A percentile compares a stretch with the other conserved stretches of the same genome.
Evolutionary conservation across 2,797 vertebrate genomes (phyloP).

Genomic region (Phoebastria nigripes): DNA sequence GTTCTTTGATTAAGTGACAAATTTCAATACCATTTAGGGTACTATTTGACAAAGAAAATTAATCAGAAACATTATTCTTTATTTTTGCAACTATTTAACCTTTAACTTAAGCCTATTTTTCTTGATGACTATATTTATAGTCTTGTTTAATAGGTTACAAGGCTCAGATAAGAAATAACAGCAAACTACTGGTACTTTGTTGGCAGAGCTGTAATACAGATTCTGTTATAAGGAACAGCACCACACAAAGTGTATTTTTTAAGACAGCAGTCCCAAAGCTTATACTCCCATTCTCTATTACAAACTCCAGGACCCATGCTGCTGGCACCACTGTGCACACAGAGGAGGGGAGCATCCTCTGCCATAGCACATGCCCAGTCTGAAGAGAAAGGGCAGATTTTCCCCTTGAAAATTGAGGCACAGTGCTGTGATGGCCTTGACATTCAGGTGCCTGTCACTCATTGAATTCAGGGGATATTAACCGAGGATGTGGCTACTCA

Average conservation of each 20-base stretch:
- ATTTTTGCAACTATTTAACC: slow-evolving; percentile 32
- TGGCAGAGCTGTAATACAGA: background rate
- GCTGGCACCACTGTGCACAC: background rate
- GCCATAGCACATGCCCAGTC: accelerated
- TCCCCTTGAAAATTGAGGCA: background rate
- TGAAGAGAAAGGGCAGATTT: background rate
- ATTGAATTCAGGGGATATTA: background rate
- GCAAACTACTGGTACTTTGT: background rate
- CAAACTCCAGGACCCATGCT: background rate
- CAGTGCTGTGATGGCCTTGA: background rate
- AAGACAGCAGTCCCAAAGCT: background rate
- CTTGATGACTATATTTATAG: background rate
- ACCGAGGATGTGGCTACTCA: background rate
- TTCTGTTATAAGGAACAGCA: background rate
- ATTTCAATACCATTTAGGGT: slow-evolving; percentile 48
- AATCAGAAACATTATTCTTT: slow-evolving; percentile 35
- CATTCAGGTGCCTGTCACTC: background rate
- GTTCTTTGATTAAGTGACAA: slow-evolving; percentile 61
- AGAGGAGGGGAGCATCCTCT: background rate
- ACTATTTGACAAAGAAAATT: slow-evolving; percentile 42
- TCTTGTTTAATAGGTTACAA: background rate
- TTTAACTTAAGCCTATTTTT: slow-evolving; percentile 14
- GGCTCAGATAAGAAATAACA: background rate
- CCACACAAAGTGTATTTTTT: background rate
- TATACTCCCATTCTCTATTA: background rate